Base-by-base conservation (phyloP, 2,797 vertebrate species). In the Sebastes hubbsi region DNA sequence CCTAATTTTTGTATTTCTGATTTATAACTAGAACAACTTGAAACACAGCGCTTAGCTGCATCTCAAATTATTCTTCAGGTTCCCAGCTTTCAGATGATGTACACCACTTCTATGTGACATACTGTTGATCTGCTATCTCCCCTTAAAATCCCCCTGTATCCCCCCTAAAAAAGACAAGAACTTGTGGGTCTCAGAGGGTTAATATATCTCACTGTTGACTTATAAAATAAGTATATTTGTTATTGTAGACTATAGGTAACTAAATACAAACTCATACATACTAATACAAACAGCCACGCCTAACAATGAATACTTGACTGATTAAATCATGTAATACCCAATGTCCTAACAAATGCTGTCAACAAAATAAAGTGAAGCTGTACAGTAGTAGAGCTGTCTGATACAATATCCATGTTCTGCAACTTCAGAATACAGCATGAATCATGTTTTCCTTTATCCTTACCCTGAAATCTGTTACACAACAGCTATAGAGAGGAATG, bases 401-500 rank as follows among this genome's bases (percentile, higher is more conserved):
- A 67, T 64, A 16, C 58, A 72, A 82, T 56, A 69, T 65, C 65
- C 46, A 56, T 69, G 72, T 75, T 75, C 72, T 75, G 16, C 36
- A 56, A 62, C 59, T 58, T 78, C 22, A 74, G 18, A 72, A 72
- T 59, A 58, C 14, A 67, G 24, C 46, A 65, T 81, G 36, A 82
- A 80, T 80, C 71, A 72, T 83, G 58, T 80, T 89, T 87, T 82
- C 73, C 80, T 75, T 64, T 12, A 59, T 60, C 56, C 80, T 83
- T 75, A 75, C 69, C 70, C 81, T 77, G 65, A 79, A 65, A 66
- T 78, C 12, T 83, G 77, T 89, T 86, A 82, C 77, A 72, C 85
- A 90, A 86, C 77, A 78, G 83, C 68, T 68, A 59, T 72, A 84
- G 34, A 71, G 55, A 73, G 58, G 55, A 83, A 64, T 5, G 4